Percentiles rank a stretch among this genome's conserved stretches.
Evolutionary conservation across 2,113 vertebrate genomes (phyloP).

Genomic region (Candoia aspera): DNA sequence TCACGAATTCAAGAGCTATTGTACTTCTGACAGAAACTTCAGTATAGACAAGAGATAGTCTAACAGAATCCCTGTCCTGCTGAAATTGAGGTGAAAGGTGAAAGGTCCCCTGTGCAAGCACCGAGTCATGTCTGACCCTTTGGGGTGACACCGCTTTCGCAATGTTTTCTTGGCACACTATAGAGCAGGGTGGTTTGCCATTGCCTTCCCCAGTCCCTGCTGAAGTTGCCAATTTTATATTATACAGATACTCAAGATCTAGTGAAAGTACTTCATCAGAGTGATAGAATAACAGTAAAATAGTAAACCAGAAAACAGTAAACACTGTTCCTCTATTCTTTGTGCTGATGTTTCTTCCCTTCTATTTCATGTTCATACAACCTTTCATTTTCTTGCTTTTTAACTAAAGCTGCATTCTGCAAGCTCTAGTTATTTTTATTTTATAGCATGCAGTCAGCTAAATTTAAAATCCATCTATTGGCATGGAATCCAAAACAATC

Average conservation of each 20-base stretch:
- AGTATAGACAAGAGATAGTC: too few relatives aligned
- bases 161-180: too few relatives aligned
- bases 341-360: slow-evolving; percentile 1
- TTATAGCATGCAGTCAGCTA: slow-evolving; percentile 70
- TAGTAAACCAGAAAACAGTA: neutral
- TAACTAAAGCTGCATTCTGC: slow-evolving; percentile 43
- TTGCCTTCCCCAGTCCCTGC: too few relatives aligned
- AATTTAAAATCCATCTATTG: slow-evolving; percentile 71
- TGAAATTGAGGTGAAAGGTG: too few relatives aligned
- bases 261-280: too few relatives aligned
- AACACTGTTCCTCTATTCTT: neutral
- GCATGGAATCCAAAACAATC: slow-evolving; percentile 65
- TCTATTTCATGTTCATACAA: slow-evolving; percentile 36
- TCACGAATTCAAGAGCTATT: too few relatives aligned
- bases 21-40: too few relatives aligned
- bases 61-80: neutral
- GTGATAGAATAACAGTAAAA: neutral
- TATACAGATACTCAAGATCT: neutral
- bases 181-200: too few relatives aligned
- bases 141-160: too few relatives aligned
- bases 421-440: slow-evolving; percentile 56
- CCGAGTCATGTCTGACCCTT: too few relatives aligned
- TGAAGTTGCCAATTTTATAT: neutral
- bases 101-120: too few relatives aligned
- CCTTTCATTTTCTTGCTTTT: slow-evolving; percentile 1